phyloP scores from a whole-genome alignment of 2,113 vertebrate species.

The Trochalopteron elliotii region DNA sequence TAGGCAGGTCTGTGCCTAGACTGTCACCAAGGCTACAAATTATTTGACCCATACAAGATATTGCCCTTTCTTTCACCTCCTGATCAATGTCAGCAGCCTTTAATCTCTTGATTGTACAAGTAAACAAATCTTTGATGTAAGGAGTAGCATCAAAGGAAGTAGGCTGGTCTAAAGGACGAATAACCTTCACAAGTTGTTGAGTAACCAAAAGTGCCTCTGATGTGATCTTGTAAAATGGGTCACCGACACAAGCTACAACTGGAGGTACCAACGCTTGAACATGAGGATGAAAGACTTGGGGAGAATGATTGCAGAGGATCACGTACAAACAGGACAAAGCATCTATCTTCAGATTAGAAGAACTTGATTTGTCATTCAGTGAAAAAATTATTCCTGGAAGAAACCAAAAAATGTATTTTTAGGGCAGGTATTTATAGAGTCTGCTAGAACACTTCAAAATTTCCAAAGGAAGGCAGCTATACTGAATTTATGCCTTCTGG shows the following conservation, averaged over 20 bases:
- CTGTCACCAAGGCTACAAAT: constrained; percentile 97
- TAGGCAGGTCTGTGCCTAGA: constrained; percentile 89
- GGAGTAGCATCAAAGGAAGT: constrained; percentile 92
- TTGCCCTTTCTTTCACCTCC: constrained; percentile 97
- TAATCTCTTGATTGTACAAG: constrained; percentile 93
- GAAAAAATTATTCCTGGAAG: constrained; percentile 96
- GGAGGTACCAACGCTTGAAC: constrained; percentile 94
- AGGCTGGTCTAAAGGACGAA: constrained; percentile 90
- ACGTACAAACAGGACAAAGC: constrained; percentile 95
- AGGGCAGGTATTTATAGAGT: not conserved
- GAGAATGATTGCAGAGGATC: constrained; percentile 94
- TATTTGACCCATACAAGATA: constrained; percentile 98
- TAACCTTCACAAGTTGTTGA: constrained; percentile 97
- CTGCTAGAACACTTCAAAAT: not conserved
- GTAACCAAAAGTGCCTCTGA: constrained; percentile 97
- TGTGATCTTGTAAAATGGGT: constrained; percentile 99
- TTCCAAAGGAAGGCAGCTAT: not conserved
- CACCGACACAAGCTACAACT: constrained; percentile 95
- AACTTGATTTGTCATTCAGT: constrained; percentile 97
- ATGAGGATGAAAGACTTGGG: constrained; percentile 96
- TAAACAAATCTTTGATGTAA: constrained; percentile 95
- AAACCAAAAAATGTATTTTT: not conserved
- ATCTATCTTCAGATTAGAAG: constrained; percentile 98
- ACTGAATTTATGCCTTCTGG: not conserved
- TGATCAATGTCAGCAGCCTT: constrained; percentile 99